Conservation (phyloP, 2,888 invertebrate species). For the Torymus texanus region DNA sequence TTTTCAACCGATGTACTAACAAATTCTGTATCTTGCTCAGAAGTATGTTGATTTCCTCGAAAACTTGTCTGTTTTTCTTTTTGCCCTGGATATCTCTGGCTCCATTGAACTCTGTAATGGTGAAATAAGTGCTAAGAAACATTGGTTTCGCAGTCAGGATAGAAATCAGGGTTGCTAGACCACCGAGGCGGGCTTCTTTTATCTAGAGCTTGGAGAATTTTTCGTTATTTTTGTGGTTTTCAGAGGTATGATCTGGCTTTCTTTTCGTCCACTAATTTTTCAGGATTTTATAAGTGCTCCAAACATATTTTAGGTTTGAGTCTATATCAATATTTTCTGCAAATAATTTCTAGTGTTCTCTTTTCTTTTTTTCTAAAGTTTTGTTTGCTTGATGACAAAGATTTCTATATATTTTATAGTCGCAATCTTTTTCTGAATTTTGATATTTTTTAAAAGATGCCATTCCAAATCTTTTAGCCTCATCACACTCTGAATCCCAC, state of each 20-base stretch:
- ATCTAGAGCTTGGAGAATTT: background rate
- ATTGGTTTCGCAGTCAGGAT: background rate
- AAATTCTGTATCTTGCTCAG: no score
- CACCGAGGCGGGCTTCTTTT: background rate
- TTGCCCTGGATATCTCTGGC: no score
- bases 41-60: no score
- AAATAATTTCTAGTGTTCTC: constrained; percentile 34
- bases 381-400: constrained; percentile 24
- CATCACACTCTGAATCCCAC: constrained; percentile 54
- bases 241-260: background rate
- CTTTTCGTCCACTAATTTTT: background rate
- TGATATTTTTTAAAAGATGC: constrained; percentile 50
- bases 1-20: no score
- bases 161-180: background rate
- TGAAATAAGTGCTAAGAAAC: background rate
- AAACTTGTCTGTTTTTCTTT: no score
- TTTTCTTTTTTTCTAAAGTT: constrained; percentile 53
- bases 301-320: background rate
- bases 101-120: background rate
- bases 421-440: constrained; percentile 22
- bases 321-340: background rate
- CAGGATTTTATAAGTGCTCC: background rate
- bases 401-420: constrained; percentile 47
- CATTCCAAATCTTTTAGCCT: constrained; percentile 30
- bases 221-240: background rate